phyloP scores from a whole-genome alignment of 1,140 invertebrate species.

The Centruroides sculpturatus region DNA sequence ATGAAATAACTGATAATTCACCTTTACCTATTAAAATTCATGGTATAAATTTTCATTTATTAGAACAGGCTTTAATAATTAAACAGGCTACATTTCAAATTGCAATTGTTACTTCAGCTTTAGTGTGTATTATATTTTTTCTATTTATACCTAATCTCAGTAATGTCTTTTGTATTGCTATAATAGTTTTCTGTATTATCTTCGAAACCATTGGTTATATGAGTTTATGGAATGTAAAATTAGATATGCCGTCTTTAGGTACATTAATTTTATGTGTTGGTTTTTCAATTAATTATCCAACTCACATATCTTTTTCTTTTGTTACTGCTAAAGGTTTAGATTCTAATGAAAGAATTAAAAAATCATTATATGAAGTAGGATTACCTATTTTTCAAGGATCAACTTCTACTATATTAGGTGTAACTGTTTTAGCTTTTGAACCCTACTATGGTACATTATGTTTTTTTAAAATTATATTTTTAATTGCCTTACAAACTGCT shows the following conservation, averaged over 20 bases:
- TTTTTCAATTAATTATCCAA: slow-evolving; percentile 92
- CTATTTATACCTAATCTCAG: slow-evolving; percentile 89
- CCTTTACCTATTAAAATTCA: slow-evolving; percentile 46
- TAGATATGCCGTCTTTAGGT: slow-evolving; percentile 96
- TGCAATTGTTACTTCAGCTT: slow-evolving; percentile 72
- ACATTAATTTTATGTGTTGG: slow-evolving; percentile 97
- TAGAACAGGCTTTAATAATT: slow-evolving; percentile 54
- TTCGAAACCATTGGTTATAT: slow-evolving; percentile 92
- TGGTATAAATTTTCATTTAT: slow-evolving; percentile 56
- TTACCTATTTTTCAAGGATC: not conserved
- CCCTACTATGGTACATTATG: slow-evolving; percentile 26
- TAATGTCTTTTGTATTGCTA: slow-evolving; percentile 85
- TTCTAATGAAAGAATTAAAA: slow-evolving; percentile 3
- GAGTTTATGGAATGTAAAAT: slow-evolving; percentile 82
- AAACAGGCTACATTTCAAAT: slow-evolving; percentile 51
- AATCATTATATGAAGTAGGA: not conserved
- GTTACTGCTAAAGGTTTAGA: not conserved
- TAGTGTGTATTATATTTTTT: slow-evolving; percentile 90
- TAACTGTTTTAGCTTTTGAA: not conserved
- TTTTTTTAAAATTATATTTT: not conserved
- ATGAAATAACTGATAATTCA: slow-evolving; percentile 58
- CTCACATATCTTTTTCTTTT: slow-evolving; percentile 81
- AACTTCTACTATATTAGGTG: not conserved
- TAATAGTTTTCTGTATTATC: slow-evolving; percentile 89
- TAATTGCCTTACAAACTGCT: not conserved